A percentile compares a stretch with the other conserved stretches of the same genome.
phyloP scores from a whole-genome alignment of 2,888 invertebrate genomes.

The Sarcophaga carnaria region DNA sequence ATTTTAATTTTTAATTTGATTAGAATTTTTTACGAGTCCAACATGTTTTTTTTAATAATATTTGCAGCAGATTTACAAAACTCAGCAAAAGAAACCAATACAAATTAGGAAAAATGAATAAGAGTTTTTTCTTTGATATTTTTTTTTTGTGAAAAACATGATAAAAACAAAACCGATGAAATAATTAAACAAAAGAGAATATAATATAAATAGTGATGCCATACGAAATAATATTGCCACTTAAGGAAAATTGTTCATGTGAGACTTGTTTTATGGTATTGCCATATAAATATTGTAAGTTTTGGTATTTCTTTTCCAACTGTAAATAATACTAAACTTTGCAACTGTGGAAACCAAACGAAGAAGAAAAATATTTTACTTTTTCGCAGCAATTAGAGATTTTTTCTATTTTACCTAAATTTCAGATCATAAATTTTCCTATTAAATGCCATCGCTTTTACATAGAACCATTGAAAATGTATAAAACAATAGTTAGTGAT shows the following conservation, averaged over 20 bases:
- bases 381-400: slow-evolving; percentile 60
- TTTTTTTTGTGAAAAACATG: slow-evolving; percentile 44
- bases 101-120: slow-evolving; percentile 33
- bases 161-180: slow-evolving; percentile 59
- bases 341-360: slow-evolving; percentile 40
- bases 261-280: slow-evolving; percentile 4
- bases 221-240: slow-evolving; percentile 4
- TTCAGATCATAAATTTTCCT: slow-evolving; percentile 39
- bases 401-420: slow-evolving; percentile 56
- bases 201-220: slow-evolving; percentile 32
- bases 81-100: slow-evolving; percentile 11
- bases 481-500: slow-evolving; percentile 20
- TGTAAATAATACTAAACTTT: slow-evolving; percentile 32
- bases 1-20: slow-evolving; percentile 67
- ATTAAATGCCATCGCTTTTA: slow-evolving; percentile 35
- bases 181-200: slow-evolving; percentile 30
- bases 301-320: slow-evolving; percentile 16
- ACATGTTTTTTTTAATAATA: slow-evolving; percentile 43
- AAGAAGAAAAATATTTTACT: slow-evolving; percentile 59
- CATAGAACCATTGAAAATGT: slow-evolving; percentile 44
- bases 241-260: not conserved
- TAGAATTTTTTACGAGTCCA: slow-evolving; percentile 1
- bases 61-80: slow-evolving; percentile 23
- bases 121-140: slow-evolving; percentile 6
- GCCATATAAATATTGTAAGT: slow-evolving; percentile 1